A percentile compares a stretch with the other conserved stretches of the same genome.
Evolutionary conservation across 1,140 invertebrate species (phyloP).

Genomic region (Leptestheria dahalacensis): DNA sequence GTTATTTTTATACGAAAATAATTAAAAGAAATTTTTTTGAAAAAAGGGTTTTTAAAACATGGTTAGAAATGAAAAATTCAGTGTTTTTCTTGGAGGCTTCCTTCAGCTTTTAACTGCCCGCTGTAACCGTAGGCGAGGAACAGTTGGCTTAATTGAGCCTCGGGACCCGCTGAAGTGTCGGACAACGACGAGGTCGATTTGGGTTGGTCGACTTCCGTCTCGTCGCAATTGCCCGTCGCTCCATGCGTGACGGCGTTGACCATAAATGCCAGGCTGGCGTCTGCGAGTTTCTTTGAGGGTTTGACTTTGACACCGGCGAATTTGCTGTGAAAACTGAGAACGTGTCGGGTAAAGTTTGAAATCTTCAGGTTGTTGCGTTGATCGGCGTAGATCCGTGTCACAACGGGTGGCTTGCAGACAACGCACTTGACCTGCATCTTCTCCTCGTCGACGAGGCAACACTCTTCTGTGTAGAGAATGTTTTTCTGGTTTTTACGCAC

Average conservation of each 20-base stretch:
- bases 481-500: background rate
- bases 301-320: background rate
- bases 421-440: background rate
- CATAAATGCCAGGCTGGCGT: background rate
- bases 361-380: background rate
- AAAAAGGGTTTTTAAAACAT: background rate
- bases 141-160: background rate
- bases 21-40: background rate
- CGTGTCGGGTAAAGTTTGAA: background rate
- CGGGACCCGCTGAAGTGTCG: background rate
- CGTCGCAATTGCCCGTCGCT: background rate
- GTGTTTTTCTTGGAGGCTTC: background rate
- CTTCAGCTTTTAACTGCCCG: background rate
- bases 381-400: background rate
- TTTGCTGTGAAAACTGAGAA: background rate
- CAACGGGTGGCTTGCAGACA: background rate
- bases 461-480: background rate
- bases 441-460: background rate
- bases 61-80: too few relatives aligned
- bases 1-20: too few relatives aligned
- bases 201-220: background rate
- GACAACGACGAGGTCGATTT: background rate
- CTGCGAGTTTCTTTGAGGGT: background rate
- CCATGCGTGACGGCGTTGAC: background rate
- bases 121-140: background rate